phyloP scores from a whole-genome alignment of 2,888 invertebrate species.

The Lysandra bellargus region DNA sequence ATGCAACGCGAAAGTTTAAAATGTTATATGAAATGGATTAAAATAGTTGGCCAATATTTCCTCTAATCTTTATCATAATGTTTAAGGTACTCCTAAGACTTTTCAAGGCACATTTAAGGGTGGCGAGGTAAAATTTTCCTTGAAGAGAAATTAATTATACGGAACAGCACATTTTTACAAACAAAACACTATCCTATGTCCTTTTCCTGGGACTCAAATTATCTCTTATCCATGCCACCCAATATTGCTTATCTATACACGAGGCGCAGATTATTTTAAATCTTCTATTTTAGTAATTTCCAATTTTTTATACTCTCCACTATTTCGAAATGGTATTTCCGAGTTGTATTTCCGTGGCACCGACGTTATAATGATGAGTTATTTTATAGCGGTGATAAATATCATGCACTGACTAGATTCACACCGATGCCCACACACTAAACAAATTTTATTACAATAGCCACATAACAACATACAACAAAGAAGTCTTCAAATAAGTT shows the following conservation, averaged over 20 bases:
- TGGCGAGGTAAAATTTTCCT: background rate
- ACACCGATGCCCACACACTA: constrained; percentile 25
- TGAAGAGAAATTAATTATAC: background rate
- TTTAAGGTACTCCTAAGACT: too few relatives aligned
- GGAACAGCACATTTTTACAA: background rate
- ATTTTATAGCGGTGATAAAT: constrained; percentile 24
- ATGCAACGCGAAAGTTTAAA: too few relatives aligned
- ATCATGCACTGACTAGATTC: background rate
- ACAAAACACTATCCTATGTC: background rate
- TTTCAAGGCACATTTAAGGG: too few relatives aligned
- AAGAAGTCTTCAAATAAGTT: background rate
- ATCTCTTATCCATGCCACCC: background rate
- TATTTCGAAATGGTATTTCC: constrained; percentile 9
- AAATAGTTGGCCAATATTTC: too few relatives aligned
- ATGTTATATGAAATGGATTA: too few relatives aligned
- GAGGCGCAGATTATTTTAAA: background rate
- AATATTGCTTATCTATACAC: background rate
- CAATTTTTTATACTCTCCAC: background rate
- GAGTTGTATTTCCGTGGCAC: constrained; percentile 1
- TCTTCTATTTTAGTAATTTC: background rate
- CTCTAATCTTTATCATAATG: too few relatives aligned
- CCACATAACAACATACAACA: background rate
- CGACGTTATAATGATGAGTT: constrained; percentile 28
- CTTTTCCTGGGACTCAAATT: background rate
- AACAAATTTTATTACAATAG: constrained; percentile 26